Percentiles rank a stretch among this genome's conserved stretches.
These are phyloP conservation scores for Chloropsis hardwickii DNA, from an alignment of 2,113 vertebrate species.

Conservation along the genomic window DNA sequence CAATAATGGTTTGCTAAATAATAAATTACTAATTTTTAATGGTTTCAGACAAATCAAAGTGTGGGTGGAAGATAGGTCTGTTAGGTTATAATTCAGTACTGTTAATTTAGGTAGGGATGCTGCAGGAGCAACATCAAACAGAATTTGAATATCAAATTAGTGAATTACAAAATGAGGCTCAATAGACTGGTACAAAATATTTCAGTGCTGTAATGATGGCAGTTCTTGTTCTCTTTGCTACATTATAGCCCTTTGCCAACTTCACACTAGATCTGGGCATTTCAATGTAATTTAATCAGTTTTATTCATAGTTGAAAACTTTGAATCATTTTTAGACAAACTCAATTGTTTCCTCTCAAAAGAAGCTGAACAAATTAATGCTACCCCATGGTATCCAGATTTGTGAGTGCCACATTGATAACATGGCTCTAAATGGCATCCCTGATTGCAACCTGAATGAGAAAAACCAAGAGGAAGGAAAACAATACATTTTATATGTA, in stretches of 20 bases:
- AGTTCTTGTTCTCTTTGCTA: background rate
- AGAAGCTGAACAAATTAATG: background rate
- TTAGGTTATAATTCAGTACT: background rate
- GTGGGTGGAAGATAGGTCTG: background rate
- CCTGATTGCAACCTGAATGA: background rate
- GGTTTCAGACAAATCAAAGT: background rate
- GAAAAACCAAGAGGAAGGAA: background rate
- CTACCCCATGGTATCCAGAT: background rate
- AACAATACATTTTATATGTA: background rate
- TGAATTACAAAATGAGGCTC: background rate
- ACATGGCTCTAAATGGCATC: background rate
- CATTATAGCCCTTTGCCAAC: background rate
- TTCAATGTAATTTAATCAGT: background rate
- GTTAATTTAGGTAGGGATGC: background rate
- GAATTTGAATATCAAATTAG: background rate
- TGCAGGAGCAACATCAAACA: background rate
- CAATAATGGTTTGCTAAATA: background rate
- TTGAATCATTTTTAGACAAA: background rate
- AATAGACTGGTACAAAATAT: background rate
- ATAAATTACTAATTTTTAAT: background rate
- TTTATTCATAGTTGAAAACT: background rate
- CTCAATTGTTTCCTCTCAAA: background rate
- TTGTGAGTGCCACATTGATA: background rate
- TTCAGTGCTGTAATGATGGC: background rate
- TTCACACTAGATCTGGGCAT: background rate